phyloP scores from a whole-genome alignment of 2,888 invertebrate species.

The Nasonovia ribisnigri region DNA sequence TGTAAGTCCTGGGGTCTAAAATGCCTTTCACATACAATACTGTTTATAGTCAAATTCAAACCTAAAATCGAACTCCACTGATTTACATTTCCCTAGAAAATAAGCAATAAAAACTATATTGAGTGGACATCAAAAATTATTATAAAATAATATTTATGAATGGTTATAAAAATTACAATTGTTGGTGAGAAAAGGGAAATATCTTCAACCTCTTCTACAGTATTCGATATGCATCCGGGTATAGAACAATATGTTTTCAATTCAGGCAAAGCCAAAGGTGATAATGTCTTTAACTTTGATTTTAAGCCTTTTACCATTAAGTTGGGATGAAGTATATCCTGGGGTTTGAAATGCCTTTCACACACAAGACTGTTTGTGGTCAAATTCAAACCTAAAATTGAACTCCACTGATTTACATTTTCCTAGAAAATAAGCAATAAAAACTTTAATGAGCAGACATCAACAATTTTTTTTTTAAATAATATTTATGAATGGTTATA shows the following conservation, averaged over 20 bases:
- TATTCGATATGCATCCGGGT: not conserved
- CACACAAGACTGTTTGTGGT: not conserved
- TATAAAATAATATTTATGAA: not conserved
- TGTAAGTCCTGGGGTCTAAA: not conserved
- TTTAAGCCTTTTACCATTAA: not conserved
- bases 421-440: conserved; percentile 21
- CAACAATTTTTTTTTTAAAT: not conserved
- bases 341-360: conserved; percentile 13
- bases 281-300: not conserved
- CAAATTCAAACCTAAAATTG: not conserved
- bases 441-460: not conserved
- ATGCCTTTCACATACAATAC: conserved; percentile 17
- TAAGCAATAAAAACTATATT: not conserved
- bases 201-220: too few species aligned
- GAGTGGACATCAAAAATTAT: not conserved
- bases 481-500: not conserved
- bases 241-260: not conserved
- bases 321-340: not conserved
- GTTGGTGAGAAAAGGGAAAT: not conserved
- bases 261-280: not conserved
- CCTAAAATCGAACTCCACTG: too few species aligned
- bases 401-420: not conserved
- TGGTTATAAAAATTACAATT: conserved; percentile 1
- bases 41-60: not conserved
- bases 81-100: not conserved